These are phyloP conservation scores for Emberiza fucata DNA, from an alignment of 2,113 vertebrate genomes.

Conservation along the genomic window DNA sequence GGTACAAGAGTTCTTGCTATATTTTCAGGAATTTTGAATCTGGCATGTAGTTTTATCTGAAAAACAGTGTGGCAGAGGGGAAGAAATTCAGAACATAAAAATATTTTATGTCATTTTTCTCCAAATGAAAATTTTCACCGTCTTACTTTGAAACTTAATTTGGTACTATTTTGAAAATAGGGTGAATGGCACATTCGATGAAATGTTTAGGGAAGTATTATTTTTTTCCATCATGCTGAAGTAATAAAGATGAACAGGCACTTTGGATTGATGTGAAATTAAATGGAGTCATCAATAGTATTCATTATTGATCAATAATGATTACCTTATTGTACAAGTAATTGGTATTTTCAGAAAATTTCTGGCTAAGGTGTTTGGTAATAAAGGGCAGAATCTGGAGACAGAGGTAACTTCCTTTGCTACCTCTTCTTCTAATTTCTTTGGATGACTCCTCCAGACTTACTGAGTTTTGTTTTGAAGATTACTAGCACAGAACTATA, in stretches of 20 bases:
- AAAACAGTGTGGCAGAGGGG: neutral
- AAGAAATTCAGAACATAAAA: neutral
- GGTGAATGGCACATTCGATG: neutral
- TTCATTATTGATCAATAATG: neutral
- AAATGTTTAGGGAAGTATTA: neutral
- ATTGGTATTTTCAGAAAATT: neutral
- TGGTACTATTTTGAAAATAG: neutral
- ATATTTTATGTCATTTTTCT: neutral
- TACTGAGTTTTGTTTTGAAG: neutral
- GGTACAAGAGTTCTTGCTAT: neutral
- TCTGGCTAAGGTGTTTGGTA: neutral
- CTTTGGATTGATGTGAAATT: neutral
- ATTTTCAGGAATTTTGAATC: constrained; percentile 3
- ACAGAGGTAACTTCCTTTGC: neutral
- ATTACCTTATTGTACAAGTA: neutral
- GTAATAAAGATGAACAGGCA: neutral
- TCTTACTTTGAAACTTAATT: neutral
- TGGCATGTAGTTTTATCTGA: neutral
- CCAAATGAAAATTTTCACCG: neutral
- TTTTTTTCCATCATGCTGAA: neutral
- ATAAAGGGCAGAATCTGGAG: neutral
- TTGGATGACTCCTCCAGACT: neutral
- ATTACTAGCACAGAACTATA: neutral
- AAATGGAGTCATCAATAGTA: neutral
- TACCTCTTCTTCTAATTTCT: neutral